A percentile compares a stretch with the other conserved stretches of the same genome.
These are phyloP conservation scores for Melanotaenia trifasciata DNA, from an alignment of 2,797 vertebrate genomes.

Conservation along the genomic window DNA sequence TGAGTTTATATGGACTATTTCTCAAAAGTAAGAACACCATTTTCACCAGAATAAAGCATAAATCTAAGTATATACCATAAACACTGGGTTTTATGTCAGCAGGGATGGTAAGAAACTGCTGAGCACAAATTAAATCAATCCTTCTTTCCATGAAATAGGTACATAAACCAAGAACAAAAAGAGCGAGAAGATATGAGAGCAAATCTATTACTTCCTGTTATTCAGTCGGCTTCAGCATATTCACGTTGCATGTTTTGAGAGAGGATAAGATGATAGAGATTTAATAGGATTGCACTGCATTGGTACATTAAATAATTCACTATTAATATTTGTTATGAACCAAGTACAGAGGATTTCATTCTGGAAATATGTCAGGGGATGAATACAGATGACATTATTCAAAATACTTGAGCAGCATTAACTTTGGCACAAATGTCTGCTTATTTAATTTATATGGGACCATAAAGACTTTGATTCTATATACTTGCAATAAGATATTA, in stretches of 20 bases:
- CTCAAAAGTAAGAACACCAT: not conserved
- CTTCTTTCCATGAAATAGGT: conserved; percentile 49
- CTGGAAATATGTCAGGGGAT: conserved; percentile 24
- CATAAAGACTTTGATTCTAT: not conserved
- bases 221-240: conserved; percentile 33
- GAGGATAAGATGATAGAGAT: conserved; percentile 30
- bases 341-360: conserved; percentile 26
- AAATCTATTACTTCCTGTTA: conserved; percentile 45
- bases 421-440: conserved; percentile 4
- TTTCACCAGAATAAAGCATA: conserved; percentile 7
- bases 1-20: not conserved
- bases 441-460: conserved; percentile 19
- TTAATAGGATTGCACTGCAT: conserved; percentile 34
- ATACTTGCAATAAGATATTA: not conserved
- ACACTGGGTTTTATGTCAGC: conserved; percentile 50
- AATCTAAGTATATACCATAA: conserved; percentile 48
- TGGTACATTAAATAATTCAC: conserved; percentile 38
- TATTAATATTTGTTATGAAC: conserved; percentile 42
- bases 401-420: conserved; percentile 18
- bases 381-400: conserved; percentile 34
- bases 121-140: conserved; percentile 54
- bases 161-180: conserved; percentile 26
- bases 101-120: conserved; percentile 53
- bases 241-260: conserved; percentile 24
- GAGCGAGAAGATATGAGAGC: not conserved